Base-by-base conservation (phyloP, 2,113 vertebrate species). In the Cololabis saira region DNA sequence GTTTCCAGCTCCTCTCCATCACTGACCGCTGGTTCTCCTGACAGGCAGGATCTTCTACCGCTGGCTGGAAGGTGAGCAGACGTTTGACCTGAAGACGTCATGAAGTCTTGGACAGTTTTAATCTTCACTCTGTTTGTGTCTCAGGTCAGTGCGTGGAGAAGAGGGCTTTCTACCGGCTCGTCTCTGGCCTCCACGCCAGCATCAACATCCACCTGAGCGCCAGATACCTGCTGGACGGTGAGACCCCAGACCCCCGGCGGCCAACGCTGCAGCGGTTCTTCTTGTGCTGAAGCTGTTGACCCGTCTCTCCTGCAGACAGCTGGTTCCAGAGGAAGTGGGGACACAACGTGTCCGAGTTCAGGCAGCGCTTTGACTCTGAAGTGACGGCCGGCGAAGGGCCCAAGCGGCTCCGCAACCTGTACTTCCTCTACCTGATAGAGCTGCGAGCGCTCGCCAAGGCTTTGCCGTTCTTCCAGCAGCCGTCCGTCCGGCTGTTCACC, bases 341-440 rank as follows among this genome's bases (percentile, higher is more conserved):
- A 48, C 96, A 95, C 76, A 98, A 98, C 0, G 41, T 94, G 11
- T 92, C 94, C 0, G 97, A 98, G 90, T 98, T 98, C 90, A 94
- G 94, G 71, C 91, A 91, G 86, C 93, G 96, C 1, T 98, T 98
- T 61, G 97, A 98, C 41, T 93, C 92, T 13, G 77, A 93, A 54
- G 61, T 97, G 70, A 98, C 97, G 2, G 82, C 84, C 27, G 94
- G 95, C 4, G 96, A 98, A 86, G 97, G 97, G 0, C 95, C 96
- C 21, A 91, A 95, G 68, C 92, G 96, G 41, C 94, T 98, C 21
- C 95, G 94, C 62, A 98, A 97, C 72, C 93, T 98, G 1, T 98
- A 98, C 85, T 98, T 98, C 52, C 91, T 98, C 45, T 98, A 96
- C 83, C 90, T 98, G 80, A 96, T 98, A 0, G 96, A 98, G 90